phyloP scores from a whole-genome alignment of 2,888 invertebrate genomes.

The Orchesellides sinensis region DNA sequence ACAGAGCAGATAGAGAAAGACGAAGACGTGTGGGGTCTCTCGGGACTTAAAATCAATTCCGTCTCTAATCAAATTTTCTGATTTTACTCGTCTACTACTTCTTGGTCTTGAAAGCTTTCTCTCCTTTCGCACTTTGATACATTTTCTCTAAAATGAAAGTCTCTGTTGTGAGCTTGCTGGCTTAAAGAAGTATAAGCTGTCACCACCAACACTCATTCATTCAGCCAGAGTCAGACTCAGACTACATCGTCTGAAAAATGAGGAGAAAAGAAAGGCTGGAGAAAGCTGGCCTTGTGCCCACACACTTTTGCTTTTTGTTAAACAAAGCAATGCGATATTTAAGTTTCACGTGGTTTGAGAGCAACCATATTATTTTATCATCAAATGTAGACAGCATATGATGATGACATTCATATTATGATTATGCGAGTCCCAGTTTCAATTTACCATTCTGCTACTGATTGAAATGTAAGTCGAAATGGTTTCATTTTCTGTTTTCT shows the following conservation, averaged over 20 bases:
- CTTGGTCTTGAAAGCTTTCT: background rate
- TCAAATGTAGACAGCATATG: background rate
- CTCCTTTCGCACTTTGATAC: background rate
- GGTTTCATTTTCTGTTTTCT: background rate
- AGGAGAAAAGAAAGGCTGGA: background rate
- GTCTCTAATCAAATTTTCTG: conserved; percentile 59
- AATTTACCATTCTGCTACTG: background rate
- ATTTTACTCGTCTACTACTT: conserved; percentile 27
- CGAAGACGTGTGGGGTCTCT: conserved; percentile 32
- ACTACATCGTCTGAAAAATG: background rate
- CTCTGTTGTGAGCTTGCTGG: too few relatives aligned
- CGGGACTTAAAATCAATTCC: conserved; percentile 59
- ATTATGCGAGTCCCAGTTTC: background rate
- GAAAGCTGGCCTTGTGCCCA: background rate
- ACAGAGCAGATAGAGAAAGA: background rate
- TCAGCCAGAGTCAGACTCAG: background rate
- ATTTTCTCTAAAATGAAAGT: background rate
- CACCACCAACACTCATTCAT: background rate
- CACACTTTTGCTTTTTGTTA: background rate
- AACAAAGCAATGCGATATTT: background rate
- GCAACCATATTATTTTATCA: background rate
- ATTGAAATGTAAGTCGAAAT: conserved; percentile 21
- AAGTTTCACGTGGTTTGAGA: too few relatives aligned
- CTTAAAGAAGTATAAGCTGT: background rate
- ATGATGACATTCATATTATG: background rate